Evolutionary conservation across 2,888 invertebrate genomes (phyloP), one percentile per base, ranked within the genome.

Genomic region (Protophormia terraenovae): DNA sequence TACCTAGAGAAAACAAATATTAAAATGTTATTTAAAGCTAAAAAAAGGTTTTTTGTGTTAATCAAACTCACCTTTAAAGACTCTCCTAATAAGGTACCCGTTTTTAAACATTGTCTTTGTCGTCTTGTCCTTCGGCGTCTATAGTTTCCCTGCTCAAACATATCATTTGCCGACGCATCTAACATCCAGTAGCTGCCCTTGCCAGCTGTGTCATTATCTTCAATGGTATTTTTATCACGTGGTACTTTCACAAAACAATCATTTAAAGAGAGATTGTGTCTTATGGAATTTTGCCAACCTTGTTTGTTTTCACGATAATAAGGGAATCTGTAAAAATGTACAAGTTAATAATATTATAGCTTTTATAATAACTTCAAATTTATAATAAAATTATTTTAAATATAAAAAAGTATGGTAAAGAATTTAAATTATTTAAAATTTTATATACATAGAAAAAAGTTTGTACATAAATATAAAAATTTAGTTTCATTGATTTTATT

Each of bases 81-180:
- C 5, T 91, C 90, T 3, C 89, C 88, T 14, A 86, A 55, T 3
- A 77, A 50, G 5, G 72, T 64, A 1, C 75, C 87, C 32, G 84
- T 85, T 82, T 90, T 92, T 47, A 87, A 84, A 69, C 90, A 90
- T 62, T 92, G 92, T 32, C 94, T 91, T 87, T 94, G 95, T 14
- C 94, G 92, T 72, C 95, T 93, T 60, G 95, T 94, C 87, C 96
- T 94, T 78, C 97, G 93, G 64, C 97, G 93, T 73, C 97, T 93
- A 91, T 96, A 97, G 90, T 96, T 97, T n/a, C 97, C 97, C 89
- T 97, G 96, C 90, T 97, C 97, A 91, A 97, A 97, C 97, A 97
- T 97, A 91, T 96, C 96, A 87, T 95, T 94, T 55, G 96, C 96
- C 75, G 96, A 94, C 0, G 97, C 95, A 90, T 97, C 96, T 88